phyloP scores from a whole-genome alignment of 2,888 invertebrate species.

The Chesias legatella region DNA sequence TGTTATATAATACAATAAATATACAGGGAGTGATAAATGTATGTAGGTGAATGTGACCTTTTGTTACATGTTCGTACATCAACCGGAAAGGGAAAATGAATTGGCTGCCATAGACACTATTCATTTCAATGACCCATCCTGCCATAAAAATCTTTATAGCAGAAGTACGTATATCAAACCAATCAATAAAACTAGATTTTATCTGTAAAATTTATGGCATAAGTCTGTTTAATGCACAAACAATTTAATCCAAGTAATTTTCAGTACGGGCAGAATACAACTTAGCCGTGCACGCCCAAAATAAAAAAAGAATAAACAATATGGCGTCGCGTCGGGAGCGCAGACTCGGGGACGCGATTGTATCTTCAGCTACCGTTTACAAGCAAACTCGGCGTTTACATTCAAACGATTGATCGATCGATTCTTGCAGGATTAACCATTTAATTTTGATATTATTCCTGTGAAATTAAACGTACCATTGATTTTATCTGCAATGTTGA shows the following conservation, averaged over 20 bases:
- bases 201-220: slow-evolving; percentile 35
- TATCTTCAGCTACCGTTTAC: slow-evolving; percentile 51
- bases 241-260: slow-evolving; percentile 39
- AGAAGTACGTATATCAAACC: slow-evolving; percentile 16
- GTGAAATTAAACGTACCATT: not conserved
- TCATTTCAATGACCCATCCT: slow-evolving; percentile 12
- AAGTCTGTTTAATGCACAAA: slow-evolving; percentile 20
- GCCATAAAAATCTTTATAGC: slow-evolving; percentile 20
- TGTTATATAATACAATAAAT: too few relatives aligned
- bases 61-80: too few relatives aligned
- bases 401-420: slow-evolving; percentile 33
- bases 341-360: slow-evolving; percentile 47
- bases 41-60: too few relatives aligned
- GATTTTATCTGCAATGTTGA: too few relatives aligned
- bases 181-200: slow-evolving; percentile 41
- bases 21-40: too few relatives aligned
- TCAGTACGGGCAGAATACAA: slow-evolving; percentile 24
- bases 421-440: slow-evolving; percentile 16
- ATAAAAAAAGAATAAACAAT: slow-evolving; percentile 26
- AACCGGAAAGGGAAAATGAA: not conserved
- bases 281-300: slow-evolving; percentile 30
- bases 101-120: slow-evolving; percentile 1
- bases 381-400: slow-evolving; percentile 30
- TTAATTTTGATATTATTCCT: slow-evolving; percentile 7
- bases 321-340: slow-evolving; percentile 41